These are phyloP conservation scores for Lycodopsis pacificus DNA, from an alignment of 2,797 vertebrate genomes.

Conservation along the genomic window DNA sequence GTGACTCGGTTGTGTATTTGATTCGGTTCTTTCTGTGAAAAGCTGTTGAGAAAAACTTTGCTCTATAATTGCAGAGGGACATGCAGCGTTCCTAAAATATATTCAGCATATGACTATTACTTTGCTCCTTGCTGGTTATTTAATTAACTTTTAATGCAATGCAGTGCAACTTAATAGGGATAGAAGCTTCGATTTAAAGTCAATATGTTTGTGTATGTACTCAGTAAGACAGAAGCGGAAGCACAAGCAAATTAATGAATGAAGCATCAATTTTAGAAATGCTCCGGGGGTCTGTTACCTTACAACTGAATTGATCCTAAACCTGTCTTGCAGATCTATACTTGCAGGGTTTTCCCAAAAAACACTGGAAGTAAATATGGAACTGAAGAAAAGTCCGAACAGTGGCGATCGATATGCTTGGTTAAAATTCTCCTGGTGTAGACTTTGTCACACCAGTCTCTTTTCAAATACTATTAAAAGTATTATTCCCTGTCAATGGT, in stretches of 20 bases:
- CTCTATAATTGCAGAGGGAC: slow-evolving; percentile 51
- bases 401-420: too few species aligned
- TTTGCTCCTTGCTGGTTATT: slow-evolving; percentile 34
- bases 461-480: too few species aligned
- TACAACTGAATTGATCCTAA: not conserved
- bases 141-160: slow-evolving; percentile 43
- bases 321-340: not conserved
- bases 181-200: slow-evolving; percentile 42
- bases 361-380: not conserved
- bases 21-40: slow-evolving; percentile 44
- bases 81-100: slow-evolving; percentile 29
- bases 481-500: too few species aligned
- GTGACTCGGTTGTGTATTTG: slow-evolving; percentile 49
- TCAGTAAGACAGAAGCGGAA: not conserved
- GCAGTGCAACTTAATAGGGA: slow-evolving; percentile 41
- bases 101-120: slow-evolving; percentile 23
- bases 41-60: slow-evolving; percentile 26
- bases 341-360: not conserved
- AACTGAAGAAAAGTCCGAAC: too few species aligned
- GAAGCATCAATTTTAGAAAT: not conserved
- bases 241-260: slow-evolving; percentile 8
- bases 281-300: not conserved
- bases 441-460: too few species aligned
- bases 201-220: slow-evolving; percentile 9
- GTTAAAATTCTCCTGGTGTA: too few species aligned